A percentile compares a stretch with the other conserved stretches of the same genome.
These are phyloP conservation scores for Solea senegalensis DNA, from an alignment of 2,113 vertebrate genomes.

Conservation along the genomic window DNA sequence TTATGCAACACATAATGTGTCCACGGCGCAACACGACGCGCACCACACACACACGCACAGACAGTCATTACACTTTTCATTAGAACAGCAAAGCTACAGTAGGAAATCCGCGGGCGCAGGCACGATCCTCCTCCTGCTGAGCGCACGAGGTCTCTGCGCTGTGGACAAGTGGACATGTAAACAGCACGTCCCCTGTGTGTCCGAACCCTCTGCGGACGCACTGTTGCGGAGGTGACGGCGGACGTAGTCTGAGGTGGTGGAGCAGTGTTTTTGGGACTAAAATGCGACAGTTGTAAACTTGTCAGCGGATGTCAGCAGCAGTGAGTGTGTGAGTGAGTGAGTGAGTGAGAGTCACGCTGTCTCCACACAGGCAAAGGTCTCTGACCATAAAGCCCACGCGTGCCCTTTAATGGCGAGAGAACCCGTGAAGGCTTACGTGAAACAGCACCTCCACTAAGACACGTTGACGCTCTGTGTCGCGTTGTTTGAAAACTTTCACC, in stretches of 20 bases:
- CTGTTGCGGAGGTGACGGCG: not conserved
- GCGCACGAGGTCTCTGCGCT: conserved; percentile 59
- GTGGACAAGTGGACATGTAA: conserved; percentile 51
- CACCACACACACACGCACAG: too few species aligned
- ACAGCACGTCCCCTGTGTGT: conserved; percentile 47
- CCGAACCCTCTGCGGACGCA: conserved; percentile 26
- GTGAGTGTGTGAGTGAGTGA: not conserved
- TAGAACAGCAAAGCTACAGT: not conserved
- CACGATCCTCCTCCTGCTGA: not conserved
- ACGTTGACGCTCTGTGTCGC: conserved; percentile 25
- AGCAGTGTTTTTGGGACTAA: not conserved
- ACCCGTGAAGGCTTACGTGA: conserved; percentile 48
- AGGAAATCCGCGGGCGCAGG: conserved; percentile 11
- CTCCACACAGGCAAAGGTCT: conserved; percentile 68
- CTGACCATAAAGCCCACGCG: conserved; percentile 58
- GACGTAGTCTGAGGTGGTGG: not conserved
- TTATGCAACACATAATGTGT: not conserved
- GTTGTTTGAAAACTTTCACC: conserved; percentile 45
- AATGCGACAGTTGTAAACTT: conserved; percentile 36
- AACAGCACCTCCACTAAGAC: conserved; percentile 38
- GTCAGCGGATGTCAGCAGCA: conserved; percentile 4
- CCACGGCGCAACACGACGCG: not conserved
- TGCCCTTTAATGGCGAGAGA: conserved; percentile 76
- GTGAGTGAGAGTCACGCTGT: not conserved
- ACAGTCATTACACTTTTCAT: too few species aligned